These are phyloP conservation scores for Danio jaintianensis DNA, from an alignment of 2,797 vertebrate species.

Conservation along the genomic window DNA sequence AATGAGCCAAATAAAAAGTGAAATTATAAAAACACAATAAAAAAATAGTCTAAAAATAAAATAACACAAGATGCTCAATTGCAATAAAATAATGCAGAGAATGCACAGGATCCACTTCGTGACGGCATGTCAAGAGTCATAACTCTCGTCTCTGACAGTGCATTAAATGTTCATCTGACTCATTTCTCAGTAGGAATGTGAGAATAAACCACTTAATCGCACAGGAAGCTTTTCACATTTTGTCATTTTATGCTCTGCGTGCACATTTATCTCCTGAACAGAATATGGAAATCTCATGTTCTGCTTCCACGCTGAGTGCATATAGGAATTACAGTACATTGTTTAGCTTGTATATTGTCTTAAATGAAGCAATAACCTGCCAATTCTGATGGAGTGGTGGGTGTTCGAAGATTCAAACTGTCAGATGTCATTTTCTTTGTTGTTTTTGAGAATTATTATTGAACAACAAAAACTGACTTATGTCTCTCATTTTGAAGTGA, in stretches of 20 bases:
- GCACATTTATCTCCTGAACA: slow-evolving; percentile 16
- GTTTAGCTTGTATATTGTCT: not conserved
- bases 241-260: slow-evolving; percentile 13
- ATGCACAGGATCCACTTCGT: not conserved
- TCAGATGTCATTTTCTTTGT: not conserved
- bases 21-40: not conserved
- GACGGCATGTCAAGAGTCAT: not conserved
- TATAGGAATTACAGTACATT: not conserved
- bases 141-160: slow-evolving; percentile 33
- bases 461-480: not conserved
- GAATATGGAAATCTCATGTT: slow-evolving; percentile 22
- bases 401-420: not conserved
- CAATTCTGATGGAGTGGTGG: not conserved
- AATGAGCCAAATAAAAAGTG: not conserved
- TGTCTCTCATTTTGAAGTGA: not conserved
- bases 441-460: not conserved
- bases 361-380: slow-evolving; percentile 6
- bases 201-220: slow-evolving; percentile 29
- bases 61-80: not conserved
- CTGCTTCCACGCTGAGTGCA: not conserved
- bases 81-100: slow-evolving; percentile 1
- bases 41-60: not conserved
- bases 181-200: slow-evolving; percentile 28
- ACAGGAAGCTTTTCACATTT: slow-evolving; percentile 27
- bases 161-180: slow-evolving; percentile 19